Evolutionary conservation across 2,797 vertebrate species (phyloP).

Genomic region (Echeneis naucrates): DNA sequence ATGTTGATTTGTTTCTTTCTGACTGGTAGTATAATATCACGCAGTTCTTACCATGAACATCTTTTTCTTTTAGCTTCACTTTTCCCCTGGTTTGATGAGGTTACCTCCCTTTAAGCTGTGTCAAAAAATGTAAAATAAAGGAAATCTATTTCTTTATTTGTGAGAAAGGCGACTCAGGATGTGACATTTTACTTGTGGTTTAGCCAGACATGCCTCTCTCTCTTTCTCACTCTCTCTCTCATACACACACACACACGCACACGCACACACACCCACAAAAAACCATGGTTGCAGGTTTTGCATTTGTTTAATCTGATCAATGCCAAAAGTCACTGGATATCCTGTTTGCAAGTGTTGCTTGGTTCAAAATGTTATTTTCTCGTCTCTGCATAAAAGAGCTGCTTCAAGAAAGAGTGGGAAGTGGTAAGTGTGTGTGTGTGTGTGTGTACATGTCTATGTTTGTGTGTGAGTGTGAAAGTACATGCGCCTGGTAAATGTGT

Average conservation of each 20-base stretch:
- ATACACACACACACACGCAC: neutral
- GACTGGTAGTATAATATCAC: conserved; percentile 23
- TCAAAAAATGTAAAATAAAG: neutral
- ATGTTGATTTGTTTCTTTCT: conserved; percentile 46
- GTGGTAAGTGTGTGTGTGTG: conserved; percentile 17
- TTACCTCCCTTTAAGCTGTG: neutral
- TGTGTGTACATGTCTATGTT: neutral
- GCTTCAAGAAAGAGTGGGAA: conserved; percentile 68
- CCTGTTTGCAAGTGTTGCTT: conserved; percentile 47
- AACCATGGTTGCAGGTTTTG: conserved; percentile 58
- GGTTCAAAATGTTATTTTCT: conserved; percentile 43
- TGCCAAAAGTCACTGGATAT: conserved; percentile 47
- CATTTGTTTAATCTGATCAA: conserved; percentile 48
- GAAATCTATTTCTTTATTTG: conserved; percentile 47
- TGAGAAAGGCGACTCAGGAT: conserved; percentile 51
- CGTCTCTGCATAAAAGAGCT: conserved; percentile 49
- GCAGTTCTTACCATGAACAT: conserved; percentile 18
- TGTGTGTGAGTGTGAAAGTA: conserved; percentile 38
- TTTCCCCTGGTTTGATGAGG: neutral
- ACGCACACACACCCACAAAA: conserved; percentile 8
- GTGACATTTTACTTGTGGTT: conserved; percentile 76
- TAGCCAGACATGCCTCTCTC: conserved; percentile 70
- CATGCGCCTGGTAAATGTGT: conserved; percentile 32
- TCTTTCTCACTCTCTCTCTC: conserved; percentile 7
- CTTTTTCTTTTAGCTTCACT: neutral